These are phyloP conservation scores for Pocota personata DNA, from an alignment of 2,888 invertebrate genomes.

Conservation along the genomic window DNA sequence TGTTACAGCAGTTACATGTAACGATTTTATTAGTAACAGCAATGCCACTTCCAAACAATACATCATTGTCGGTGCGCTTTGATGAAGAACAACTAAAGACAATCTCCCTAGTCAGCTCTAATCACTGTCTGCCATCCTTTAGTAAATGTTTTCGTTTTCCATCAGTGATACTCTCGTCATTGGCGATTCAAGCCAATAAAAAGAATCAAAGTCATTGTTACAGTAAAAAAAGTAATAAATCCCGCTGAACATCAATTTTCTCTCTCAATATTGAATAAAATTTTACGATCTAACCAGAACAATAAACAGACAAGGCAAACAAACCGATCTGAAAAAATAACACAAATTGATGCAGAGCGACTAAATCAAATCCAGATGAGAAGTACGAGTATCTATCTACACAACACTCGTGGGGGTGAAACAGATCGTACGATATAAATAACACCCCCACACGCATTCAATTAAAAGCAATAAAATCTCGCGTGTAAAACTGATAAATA, in stretches of 20 bases:
- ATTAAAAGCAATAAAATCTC: conserved; percentile 72
- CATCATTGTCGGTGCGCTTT: too few species aligned
- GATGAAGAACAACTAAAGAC: too few species aligned
- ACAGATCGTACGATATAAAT: conserved; percentile 55
- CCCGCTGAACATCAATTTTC: conserved; percentile 42
- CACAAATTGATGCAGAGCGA: conserved; percentile 4
- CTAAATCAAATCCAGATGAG: conserved; percentile 69
- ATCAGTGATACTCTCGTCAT: conserved; percentile 5
- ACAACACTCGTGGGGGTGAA: not conserved
- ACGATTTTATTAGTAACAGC: too few species aligned
- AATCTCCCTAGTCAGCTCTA: too few species aligned
- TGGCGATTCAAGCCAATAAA: conserved; percentile 33
- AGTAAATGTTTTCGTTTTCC: conserved; percentile 18
- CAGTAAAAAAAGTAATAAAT: not conserved
- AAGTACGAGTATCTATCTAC: conserved; percentile 37
- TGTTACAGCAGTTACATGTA: too few species aligned
- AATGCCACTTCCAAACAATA: too few species aligned
- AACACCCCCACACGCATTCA: conserved; percentile 72
- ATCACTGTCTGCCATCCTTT: not conserved
- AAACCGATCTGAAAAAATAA: not conserved
- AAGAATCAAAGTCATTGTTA: not conserved
- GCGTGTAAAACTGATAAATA: conserved; percentile 73
- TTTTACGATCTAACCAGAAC: conserved; percentile 70
- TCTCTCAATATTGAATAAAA: conserved; percentile 67
- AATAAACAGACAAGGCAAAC: conserved; percentile 69